Evolutionary conservation across 2,113 vertebrate species (phyloP).

Genomic region (Cynopterus brachyotis): DNA sequence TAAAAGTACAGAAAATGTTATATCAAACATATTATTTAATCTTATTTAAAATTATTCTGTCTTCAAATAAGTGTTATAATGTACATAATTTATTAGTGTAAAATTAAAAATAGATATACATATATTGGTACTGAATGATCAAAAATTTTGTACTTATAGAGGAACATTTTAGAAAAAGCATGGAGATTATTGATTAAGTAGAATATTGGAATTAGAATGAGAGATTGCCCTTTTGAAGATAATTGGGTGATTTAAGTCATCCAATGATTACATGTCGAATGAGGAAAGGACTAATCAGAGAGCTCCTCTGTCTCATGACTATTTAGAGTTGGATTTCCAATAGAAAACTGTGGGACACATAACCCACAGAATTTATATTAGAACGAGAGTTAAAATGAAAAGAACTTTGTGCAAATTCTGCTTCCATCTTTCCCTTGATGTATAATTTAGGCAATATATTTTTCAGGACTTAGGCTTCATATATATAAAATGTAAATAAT

Average conservation of each 20-base stretch:
- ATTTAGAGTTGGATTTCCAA: not conserved
- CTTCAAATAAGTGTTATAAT: not conserved
- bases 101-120: not conserved
- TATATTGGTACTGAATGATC: not conserved
- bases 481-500: not conserved
- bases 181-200: not conserved
- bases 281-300: not conserved
- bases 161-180: not conserved
- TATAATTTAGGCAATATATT: not conserved
- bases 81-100: not conserved
- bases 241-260: not conserved
- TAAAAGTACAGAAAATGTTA: not conserved
- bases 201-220: not conserved
- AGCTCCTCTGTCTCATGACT: not conserved
- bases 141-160: not conserved
- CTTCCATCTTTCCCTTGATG: not conserved
- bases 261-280: not conserved
- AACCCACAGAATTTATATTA: not conserved
- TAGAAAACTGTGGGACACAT: not conserved
- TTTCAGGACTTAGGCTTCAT: not conserved
- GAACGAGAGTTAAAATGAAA: not conserved
- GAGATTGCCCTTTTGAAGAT: not conserved
- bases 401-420: not conserved
- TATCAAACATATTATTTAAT: not conserved
- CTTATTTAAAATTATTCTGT: not conserved